These are phyloP conservation scores for Monoplex corrugatus DNA, from an alignment of 2,888 invertebrate species.

Conservation along the genomic window DNA sequence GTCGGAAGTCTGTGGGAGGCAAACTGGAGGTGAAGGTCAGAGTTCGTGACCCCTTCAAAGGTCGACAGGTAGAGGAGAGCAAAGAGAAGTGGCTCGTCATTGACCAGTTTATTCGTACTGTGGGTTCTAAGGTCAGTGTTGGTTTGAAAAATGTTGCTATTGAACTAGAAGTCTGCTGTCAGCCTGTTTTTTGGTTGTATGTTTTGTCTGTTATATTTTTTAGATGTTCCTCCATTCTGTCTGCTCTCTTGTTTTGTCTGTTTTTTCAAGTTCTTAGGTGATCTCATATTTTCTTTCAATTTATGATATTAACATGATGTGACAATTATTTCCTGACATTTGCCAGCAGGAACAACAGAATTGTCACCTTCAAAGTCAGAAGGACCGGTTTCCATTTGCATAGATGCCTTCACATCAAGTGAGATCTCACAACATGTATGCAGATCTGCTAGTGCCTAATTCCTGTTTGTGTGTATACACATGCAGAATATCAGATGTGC, in stretches of 20 bases:
- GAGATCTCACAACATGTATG: too few species aligned
- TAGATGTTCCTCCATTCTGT: too few species aligned
- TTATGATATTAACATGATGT: too few species aligned
- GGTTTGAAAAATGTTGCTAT: neutral
- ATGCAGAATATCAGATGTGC: too few species aligned
- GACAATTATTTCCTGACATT: too few species aligned
- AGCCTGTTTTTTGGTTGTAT: neutral
- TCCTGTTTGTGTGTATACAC: too few species aligned
- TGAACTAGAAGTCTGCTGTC: neutral
- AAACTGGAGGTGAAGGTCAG: conserved; percentile 94
- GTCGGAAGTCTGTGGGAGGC: conserved; percentile 92
- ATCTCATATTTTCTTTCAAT: neutral
- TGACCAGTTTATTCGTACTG: conserved; percentile 81
- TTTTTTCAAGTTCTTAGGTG: neutral
- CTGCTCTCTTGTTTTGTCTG: neutral
- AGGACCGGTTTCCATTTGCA: too few species aligned
- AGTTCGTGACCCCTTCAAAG: conserved; percentile 91
- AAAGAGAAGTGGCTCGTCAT: conserved; percentile 96
- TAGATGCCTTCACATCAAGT: too few species aligned
- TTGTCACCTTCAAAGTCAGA: too few species aligned
- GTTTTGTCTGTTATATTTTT: too few species aligned
- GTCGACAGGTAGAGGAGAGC: conserved; percentile 93
- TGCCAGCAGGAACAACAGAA: too few species aligned
- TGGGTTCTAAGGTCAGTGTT: conserved; percentile 62
- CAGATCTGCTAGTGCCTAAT: too few species aligned